A percentile compares a stretch with the other conserved stretches of the same genome.
Evolutionary conservation across 2,113 vertebrate genomes (phyloP).

Genomic region (Bubo scandiacus): DNA sequence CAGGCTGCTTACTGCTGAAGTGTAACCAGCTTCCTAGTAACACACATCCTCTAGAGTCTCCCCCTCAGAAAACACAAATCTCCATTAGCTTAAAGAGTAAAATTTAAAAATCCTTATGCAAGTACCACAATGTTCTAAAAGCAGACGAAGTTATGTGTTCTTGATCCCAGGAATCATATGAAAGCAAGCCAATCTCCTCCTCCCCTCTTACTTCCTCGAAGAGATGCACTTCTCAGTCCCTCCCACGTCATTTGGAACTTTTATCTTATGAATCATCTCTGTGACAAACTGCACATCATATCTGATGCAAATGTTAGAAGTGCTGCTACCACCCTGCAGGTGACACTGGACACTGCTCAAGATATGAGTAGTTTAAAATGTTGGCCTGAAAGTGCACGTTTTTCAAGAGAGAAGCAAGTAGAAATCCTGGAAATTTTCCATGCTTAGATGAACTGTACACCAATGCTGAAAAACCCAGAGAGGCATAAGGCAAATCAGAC

Average conservation of each 20-base stretch:
- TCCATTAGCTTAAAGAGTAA: background rate
- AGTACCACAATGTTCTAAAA: background rate
- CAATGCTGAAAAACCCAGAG: background rate
- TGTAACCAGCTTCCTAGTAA: background rate
- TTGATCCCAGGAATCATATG: fast-evolving
- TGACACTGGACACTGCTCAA: background rate
- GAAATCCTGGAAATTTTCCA: background rate
- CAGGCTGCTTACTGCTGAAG: background rate
- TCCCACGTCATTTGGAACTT: background rate
- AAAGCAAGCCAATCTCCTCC: background rate
- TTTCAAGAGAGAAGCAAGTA: background rate
- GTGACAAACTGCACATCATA: background rate
- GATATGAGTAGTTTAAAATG: background rate
- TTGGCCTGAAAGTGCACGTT: background rate
- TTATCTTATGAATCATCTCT: too few relatives aligned
- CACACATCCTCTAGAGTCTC: background rate
- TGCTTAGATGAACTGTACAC: background rate
- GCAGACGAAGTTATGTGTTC: background rate
- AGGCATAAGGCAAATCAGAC: background rate
- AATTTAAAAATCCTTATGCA: background rate
- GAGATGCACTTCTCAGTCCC: background rate
- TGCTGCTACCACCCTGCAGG: background rate
- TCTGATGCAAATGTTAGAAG: fast-evolving
- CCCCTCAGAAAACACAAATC: background rate
- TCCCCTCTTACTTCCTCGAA: fast-evolving